Evolutionary conservation across 2,797 vertebrate species (phyloP).

Genomic region (Danio tinwini): DNA sequence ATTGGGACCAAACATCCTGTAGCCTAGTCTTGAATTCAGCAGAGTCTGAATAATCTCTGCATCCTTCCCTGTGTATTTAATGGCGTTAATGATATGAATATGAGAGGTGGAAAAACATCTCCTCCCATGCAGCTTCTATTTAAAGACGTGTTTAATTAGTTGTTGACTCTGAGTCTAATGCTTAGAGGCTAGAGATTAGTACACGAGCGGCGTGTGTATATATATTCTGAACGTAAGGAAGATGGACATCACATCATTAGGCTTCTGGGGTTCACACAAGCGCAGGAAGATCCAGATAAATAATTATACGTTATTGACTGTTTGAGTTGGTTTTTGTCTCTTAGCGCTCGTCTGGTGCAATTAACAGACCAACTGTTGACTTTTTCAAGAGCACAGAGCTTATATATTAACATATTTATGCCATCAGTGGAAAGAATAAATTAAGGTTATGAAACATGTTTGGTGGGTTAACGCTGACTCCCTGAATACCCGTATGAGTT

Average conservation of each 20-base stretch:
- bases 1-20: slow-evolving; percentile 27
- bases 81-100: slow-evolving; percentile 50
- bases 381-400: not conserved
- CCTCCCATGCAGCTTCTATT: slow-evolving; percentile 72
- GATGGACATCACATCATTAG: slow-evolving; percentile 10
- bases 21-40: slow-evolving; percentile 14
- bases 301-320: slow-evolving; percentile 11
- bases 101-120: slow-evolving; percentile 43
- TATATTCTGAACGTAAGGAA: slow-evolving; percentile 11
- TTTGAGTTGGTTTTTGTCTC: slow-evolving; percentile 24
- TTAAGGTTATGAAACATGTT: slow-evolving; percentile 11
- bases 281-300: slow-evolving; percentile 11
- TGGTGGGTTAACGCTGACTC: not conserved
- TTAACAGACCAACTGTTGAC: slow-evolving; percentile 11
- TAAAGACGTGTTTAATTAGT: slow-evolving; percentile 77
- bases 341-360: not conserved
- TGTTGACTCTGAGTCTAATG: slow-evolving; percentile 60
- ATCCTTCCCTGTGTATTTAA: slow-evolving; percentile 23
- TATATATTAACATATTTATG: slow-evolving; percentile 1
- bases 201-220: not conserved
- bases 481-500: not conserved
- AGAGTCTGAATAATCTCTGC: slow-evolving; percentile 32
- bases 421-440: not conserved
- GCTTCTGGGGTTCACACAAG: not conserved
- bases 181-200: slow-evolving; percentile 23